phyloP scores from a whole-genome alignment of 2,888 invertebrate species.

The Piscicola geometra region DNA sequence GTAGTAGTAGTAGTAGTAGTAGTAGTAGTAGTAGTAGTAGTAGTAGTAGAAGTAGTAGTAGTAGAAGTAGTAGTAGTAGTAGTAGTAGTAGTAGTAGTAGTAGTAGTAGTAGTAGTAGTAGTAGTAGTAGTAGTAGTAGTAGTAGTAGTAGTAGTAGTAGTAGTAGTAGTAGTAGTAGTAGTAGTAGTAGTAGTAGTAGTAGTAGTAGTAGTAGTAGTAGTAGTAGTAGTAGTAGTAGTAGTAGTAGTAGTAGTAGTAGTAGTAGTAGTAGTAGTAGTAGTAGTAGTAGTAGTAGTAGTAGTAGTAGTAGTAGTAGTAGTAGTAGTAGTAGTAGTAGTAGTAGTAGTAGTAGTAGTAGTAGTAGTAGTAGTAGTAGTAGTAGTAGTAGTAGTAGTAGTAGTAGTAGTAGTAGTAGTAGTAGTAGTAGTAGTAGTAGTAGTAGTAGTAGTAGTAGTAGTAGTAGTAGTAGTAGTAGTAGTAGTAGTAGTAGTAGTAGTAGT shows the following conservation, averaged over 20 bases:
- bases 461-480: constrained; percentile 14
- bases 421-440: constrained; percentile 10
- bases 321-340: constrained; percentile 34
- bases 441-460: constrained; percentile 5
- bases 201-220: constrained; percentile 5
- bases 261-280: constrained; percentile 30
- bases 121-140: background rate
- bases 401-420: constrained; percentile 6
- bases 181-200: constrained; percentile 1
- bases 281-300: constrained; percentile 33
- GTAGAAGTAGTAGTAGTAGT: background rate
- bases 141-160: background rate
- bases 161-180: constrained; percentile 12
- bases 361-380: constrained; percentile 28
- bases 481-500: background rate
- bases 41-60: background rate
- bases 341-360: constrained; percentile 25
- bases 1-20: background rate
- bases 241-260: background rate
- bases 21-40: background rate
- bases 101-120: background rate
- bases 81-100: background rate
- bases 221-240: constrained; percentile 8
- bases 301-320: constrained; percentile 33
- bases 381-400: constrained; percentile 5